Evolutionary conservation across 2,797 vertebrate species (phyloP).

Genomic region (Coranthus polyacanthus): DNA sequence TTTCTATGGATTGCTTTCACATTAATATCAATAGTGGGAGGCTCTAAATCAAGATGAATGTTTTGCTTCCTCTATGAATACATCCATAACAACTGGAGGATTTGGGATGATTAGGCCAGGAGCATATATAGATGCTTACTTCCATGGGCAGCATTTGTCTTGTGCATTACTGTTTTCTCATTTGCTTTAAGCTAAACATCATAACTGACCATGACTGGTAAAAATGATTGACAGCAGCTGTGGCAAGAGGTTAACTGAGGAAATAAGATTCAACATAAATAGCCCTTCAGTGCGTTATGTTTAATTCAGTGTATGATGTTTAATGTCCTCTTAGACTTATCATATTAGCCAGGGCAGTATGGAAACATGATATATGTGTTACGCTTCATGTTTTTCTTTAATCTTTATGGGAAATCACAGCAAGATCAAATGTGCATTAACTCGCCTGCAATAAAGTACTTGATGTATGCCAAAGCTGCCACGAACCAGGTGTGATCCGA

Average conservation of each 20-base stretch:
- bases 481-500: conserved; percentile 67
- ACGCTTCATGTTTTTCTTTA: conserved; percentile 69
- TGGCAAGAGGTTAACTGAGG: conserved; percentile 59
- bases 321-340: conserved; percentile 63
- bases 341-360: conserved; percentile 65
- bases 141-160: conserved; percentile 25
- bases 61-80: conserved; percentile 38
- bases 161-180: conserved; percentile 43
- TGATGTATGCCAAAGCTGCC: conserved; percentile 72
- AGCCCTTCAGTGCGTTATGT: conserved; percentile 51
- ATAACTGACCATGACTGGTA: conserved; percentile 46
- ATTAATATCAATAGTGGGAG: conserved; percentile 24
- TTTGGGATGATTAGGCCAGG: conserved; percentile 6
- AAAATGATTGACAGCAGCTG: conserved; percentile 56
- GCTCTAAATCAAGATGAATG: conserved; percentile 40
- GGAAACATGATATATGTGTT: conserved; percentile 67
- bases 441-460: conserved; percentile 74
- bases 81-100: conserved; percentile 20
- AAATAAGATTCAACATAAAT: conserved; percentile 65
- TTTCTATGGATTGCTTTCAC: conserved; percentile 50
- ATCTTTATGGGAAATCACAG: conserved; percentile 77
- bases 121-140: conserved; percentile 28
- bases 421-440: conserved; percentile 81
- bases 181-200: conserved; percentile 45
- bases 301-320: conserved; percentile 61